Conservation (phyloP, 35 echinoderm and acorn worm genomes). For the Apostichopus parvimensis region DNA sequence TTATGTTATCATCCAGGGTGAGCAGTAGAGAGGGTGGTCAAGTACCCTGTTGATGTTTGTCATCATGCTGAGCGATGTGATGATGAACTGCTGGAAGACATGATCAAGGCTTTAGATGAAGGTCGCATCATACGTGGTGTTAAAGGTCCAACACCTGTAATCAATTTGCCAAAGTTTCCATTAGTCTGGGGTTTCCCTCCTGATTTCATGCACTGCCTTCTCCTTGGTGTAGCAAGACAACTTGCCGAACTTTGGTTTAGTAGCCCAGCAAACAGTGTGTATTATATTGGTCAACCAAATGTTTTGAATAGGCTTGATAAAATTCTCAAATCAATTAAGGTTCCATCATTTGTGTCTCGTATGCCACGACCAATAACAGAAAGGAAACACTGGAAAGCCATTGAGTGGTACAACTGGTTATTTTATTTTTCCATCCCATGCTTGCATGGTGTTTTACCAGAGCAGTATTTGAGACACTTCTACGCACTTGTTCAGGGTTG, state of each 20-base stretch:
- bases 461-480: slow-evolving; percentile 46
- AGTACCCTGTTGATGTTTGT: slow-evolving; percentile 68
- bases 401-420: slow-evolving; percentile 66
- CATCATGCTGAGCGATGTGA: slow-evolving; percentile 63
- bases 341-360: slow-evolving; percentile 28
- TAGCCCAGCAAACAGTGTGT: slow-evolving; percentile 20
- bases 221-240: slow-evolving; percentile 59
- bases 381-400: slow-evolving; percentile 62
- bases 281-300: slow-evolving; percentile 46
- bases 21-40: slow-evolving; percentile 23
- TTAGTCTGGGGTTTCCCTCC: slow-evolving; percentile 59
- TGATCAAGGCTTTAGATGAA: slow-evolving; percentile 53
- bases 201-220: slow-evolving; percentile 67
- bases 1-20: slow-evolving; percentile 35
- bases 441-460: slow-evolving; percentile 26
- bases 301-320: slow-evolving; percentile 1
- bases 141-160: slow-evolving; percentile 63
- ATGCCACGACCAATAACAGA: slow-evolving; percentile 52
- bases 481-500: slow-evolving; percentile 46
- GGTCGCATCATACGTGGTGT: slow-evolving; percentile 25
- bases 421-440: slow-evolving; percentile 56
- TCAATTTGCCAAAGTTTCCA: slow-evolving; percentile 55
- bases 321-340: slow-evolving; percentile 5
- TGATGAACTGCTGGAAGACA: slow-evolving; percentile 61
- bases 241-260: slow-evolving; percentile 60